Evolutionary conservation across 2,888 invertebrate species (phyloP), one percentile per base, ranked within the genome.

Genomic region (Embidobia sp.): DNA sequence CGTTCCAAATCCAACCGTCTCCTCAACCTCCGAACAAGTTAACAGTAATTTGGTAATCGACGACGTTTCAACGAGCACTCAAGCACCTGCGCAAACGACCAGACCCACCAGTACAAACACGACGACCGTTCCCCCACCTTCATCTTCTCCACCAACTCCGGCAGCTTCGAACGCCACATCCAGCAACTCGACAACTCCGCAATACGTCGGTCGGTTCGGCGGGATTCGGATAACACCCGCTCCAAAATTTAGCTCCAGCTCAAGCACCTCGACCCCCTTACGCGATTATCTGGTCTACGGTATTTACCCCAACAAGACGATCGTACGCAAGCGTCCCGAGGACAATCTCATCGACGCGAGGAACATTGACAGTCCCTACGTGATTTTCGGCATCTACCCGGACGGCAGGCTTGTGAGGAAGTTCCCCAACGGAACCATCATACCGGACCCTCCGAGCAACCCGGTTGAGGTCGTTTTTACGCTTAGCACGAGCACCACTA

Each of bases 371-470:
- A 93, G 92, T 86, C 94, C 94, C 80, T 94, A 93, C 89, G 92
- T 94, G 84, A 92, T 95, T 88, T 94, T 94, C 85, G 94, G 95
- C 88, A 92, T 95, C 85, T 93, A 93, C 89, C 94, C 95, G 81
- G 94, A 95, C 91, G 94, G 94, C 90, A 94, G 93, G 88, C 91
- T 95, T 89, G 93, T 95, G 88, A 93, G 94, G 90, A 95, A 94
- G 91, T 95, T 93, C 88, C 95, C 95, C 80, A 95, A 95, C 86
- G 95, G 95, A 89, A 94, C 95, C 87, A 91, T 93, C 90, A 93
- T 95, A 89, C 94, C 94, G 90, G 93, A 94, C 86, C 87, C 88
- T 70, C 87, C 88, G 66, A 86, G 84, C 69, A 88, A 84, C 79
- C 89, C 89, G 77, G 87, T 89, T 67, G 89, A 89, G 85, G 85